A percentile compares a stretch with the other conserved stretches of the same genome.
Evolutionary conservation across 2,797 vertebrate species (phyloP).

Genomic region (Enteromius thamalakanensis): DNA sequence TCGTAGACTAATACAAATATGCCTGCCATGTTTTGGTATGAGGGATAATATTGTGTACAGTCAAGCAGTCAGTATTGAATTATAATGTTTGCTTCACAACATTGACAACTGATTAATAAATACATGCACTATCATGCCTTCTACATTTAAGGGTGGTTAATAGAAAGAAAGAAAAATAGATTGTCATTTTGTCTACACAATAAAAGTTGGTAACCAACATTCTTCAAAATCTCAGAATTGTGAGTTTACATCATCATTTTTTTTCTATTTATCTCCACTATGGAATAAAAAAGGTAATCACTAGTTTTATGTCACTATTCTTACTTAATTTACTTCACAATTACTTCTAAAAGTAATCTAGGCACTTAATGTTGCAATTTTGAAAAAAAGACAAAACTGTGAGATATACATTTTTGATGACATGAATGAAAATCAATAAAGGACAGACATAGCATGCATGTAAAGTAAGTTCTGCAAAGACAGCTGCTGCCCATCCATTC

Average conservation of each 20-base stretch:
- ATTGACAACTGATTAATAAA: background rate
- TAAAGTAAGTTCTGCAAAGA: slow-evolving; percentile 7
- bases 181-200: background rate
- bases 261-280: background rate
- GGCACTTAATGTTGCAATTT: background rate
- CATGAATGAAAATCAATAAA: slow-evolving; percentile 32
- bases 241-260: background rate
- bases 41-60: background rate
- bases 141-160: too few species aligned
- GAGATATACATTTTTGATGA: background rate
- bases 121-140: background rate
- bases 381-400: background rate
- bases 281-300: background rate
- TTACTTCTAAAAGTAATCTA: background rate
- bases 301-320: background rate
- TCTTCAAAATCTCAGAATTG: background rate
- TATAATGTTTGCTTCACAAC: background rate
- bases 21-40: background rate
- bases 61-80: background rate
- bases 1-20: background rate
- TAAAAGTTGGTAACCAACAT: background rate
- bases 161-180: background rate
- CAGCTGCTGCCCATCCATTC: background rate
- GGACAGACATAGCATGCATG: slow-evolving; percentile 5
- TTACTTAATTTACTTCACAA: background rate